These are phyloP conservation scores for Mesorhabditis spiculigera DNA, from an alignment of 2,888 invertebrate species.

Conservation along the genomic window DNA sequence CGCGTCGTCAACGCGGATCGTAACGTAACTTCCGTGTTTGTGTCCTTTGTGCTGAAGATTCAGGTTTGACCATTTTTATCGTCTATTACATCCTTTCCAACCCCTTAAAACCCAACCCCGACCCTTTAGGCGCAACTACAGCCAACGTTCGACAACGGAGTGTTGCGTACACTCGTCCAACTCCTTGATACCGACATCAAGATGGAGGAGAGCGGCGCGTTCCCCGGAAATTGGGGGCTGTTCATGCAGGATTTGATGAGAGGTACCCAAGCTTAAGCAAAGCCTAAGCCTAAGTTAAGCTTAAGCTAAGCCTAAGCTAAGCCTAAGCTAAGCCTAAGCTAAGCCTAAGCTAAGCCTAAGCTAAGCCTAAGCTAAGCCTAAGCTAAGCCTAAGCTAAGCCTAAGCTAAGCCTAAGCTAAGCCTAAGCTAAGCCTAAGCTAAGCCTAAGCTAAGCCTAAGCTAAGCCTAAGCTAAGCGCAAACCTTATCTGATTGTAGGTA, in stretches of 20 bases:
- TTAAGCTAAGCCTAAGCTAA: too few relatives aligned
- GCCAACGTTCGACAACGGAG: constrained; percentile 39
- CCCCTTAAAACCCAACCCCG: too few relatives aligned
- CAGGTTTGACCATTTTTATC: constrained; percentile 11
- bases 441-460: too few relatives aligned
- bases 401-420: too few relatives aligned
- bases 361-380: too few relatives aligned
- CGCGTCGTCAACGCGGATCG: constrained; percentile 50
- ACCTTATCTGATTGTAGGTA: constrained; percentile 26
- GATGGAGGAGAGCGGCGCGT: constrained; percentile 51
- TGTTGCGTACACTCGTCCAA: constrained; percentile 47
- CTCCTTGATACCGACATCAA: constrained; percentile 47
- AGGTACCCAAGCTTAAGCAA: too few relatives aligned
- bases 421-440: too few relatives aligned
- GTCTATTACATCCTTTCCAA: too few relatives aligned
- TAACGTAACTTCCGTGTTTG: constrained; percentile 48
- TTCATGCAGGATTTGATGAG: constrained; percentile 52
- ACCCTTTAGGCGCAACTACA: constrained; percentile 22
- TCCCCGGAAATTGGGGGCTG: constrained; percentile 45
- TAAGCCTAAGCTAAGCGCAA: background rate
- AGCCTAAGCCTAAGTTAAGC: too few relatives aligned
- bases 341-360: too few relatives aligned
- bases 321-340: too few relatives aligned
- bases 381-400: too few relatives aligned
- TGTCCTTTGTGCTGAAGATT: constrained; percentile 44